These are phyloP conservation scores for Suillia variegata DNA, from an alignment of 2,888 invertebrate species.

Conservation along the genomic window DNA sequence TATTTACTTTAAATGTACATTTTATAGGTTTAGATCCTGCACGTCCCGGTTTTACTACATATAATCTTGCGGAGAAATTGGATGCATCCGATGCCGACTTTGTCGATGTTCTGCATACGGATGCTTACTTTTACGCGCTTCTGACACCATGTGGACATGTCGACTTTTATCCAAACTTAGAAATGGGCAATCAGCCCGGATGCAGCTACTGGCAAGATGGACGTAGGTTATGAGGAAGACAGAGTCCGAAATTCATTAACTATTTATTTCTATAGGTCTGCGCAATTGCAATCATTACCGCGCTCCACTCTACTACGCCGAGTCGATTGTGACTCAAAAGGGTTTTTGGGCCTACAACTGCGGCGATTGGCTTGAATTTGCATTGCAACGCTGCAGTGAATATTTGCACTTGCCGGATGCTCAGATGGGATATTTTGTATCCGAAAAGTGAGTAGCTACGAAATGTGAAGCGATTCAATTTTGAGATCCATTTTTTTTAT, in stretches of 20 bases:
- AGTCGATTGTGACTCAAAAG: constrained; percentile 62
- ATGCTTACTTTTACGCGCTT: constrained; percentile 65
- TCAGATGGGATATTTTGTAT: constrained; percentile 64
- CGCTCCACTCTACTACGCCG: constrained; percentile 66
- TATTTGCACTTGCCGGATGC: constrained; percentile 42
- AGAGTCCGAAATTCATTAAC: too few relatives aligned
- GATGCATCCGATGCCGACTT: constrained; percentile 67
- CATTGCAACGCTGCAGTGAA: constrained; percentile 62
- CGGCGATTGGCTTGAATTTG: constrained; percentile 62
- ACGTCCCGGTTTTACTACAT: constrained; percentile 66
- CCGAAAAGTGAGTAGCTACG: constrained; percentile 59
- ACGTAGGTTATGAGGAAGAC: constrained; percentile 26
- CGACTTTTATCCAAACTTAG: constrained; percentile 68
- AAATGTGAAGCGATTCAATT: neutral
- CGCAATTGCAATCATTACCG: constrained; percentile 67
- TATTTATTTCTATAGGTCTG: constrained; percentile 23
- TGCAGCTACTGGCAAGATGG: constrained; percentile 57
- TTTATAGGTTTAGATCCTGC: constrained; percentile 69
- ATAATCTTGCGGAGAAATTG: constrained; percentile 61
- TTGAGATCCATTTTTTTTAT: too few relatives aligned
- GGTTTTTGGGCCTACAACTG: constrained; percentile 68
- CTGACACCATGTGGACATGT: constrained; percentile 64
- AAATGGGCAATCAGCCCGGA: constrained; percentile 65
- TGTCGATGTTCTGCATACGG: constrained; percentile 71
- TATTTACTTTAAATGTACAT: too few relatives aligned